Base-by-base conservation (phyloP, 1,140 invertebrate species). In the Monomorium pharaonis region DNA sequence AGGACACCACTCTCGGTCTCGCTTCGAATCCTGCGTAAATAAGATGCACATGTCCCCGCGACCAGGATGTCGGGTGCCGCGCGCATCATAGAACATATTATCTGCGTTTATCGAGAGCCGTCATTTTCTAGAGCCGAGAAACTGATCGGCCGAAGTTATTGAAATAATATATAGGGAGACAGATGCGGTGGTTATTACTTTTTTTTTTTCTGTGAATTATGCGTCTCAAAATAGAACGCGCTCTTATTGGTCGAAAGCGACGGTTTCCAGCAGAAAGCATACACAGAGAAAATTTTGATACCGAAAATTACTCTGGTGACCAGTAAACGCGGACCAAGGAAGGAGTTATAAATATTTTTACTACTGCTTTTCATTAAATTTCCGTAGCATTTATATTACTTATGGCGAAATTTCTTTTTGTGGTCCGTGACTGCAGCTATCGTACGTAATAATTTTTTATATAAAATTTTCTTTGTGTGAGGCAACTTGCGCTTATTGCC, bases 11-110 rank as follows among this genome's bases (percentile, higher is more conserved):
- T 81, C 87, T 83, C 84, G 24, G 88, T 92, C 78, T 88, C 85
- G 88, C 87, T 86, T 90, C 72, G 91, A 78, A 91, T 93, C 87
- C 91, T 91, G 86, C 86, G 88, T 90, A 94, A 94, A 94, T 94
- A 93, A 93, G 93, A 92, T 90, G 77, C 94, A 94, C 89, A 86
- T 94, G 94, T 90, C 65, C 49, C 62, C 49, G 37, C 58, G 30
- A 49, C n/a, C 63, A 86, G 49, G 72, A 78, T 81, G 58, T 76
- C 56, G 85, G 18, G 4, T 37, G 21, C 63, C n/a, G n/a, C n/a
- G n/a, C n/a, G n/a, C n/a, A n/a, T n/a, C n/a, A n/a, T n/a, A n/a
- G n/a, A n/a, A n/a, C n/a, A n/a, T n/a, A n/a, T n/a, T 24, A 76
- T 54, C 14, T 33, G 65, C 62, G 18, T 37, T 77, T 51, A 54